Conservation (phyloP, 2,797 vertebrate species). For the Enteromius mattozi region DNA sequence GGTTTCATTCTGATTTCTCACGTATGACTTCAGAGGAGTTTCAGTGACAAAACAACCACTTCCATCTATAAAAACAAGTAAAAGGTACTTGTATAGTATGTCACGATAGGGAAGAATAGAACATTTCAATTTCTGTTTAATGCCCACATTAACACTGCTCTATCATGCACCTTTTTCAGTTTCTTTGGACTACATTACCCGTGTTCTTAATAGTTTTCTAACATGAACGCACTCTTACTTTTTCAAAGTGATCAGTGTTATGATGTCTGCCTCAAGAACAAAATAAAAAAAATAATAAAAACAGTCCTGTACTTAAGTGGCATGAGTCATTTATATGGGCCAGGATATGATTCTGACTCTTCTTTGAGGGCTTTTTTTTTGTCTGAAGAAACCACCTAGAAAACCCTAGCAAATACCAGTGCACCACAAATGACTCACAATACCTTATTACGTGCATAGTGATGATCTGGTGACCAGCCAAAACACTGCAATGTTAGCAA, state of each 20-base stretch:
- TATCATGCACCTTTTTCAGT: not conserved
- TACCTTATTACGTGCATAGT: not conserved
- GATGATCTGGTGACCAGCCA: not conserved
- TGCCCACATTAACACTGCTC: not conserved
- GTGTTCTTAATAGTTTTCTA: not conserved
- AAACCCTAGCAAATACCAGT: not conserved
- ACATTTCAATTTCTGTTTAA: not conserved
- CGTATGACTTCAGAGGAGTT: not conserved
- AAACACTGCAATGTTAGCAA: not conserved
- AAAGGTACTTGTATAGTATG: too few relatives aligned
- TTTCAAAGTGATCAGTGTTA: not conserved
- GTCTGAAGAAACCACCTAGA: not conserved
- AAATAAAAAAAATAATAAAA: not conserved
- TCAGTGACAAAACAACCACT: not conserved
- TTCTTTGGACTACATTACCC: not conserved
- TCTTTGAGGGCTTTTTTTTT: not conserved
- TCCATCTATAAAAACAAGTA: not conserved
- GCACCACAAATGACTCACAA: not conserved
- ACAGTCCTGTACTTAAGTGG: not conserved
- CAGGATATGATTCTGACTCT: not conserved
- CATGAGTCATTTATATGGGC: not conserved
- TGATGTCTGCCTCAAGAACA: not conserved
- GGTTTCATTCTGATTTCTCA: slow-evolving; percentile 13
- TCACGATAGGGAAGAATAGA: not conserved
- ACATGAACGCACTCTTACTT: not conserved